phyloP scores from a whole-genome alignment of 2,113 vertebrate species.

The Crotophaga sulcirostris region DNA sequence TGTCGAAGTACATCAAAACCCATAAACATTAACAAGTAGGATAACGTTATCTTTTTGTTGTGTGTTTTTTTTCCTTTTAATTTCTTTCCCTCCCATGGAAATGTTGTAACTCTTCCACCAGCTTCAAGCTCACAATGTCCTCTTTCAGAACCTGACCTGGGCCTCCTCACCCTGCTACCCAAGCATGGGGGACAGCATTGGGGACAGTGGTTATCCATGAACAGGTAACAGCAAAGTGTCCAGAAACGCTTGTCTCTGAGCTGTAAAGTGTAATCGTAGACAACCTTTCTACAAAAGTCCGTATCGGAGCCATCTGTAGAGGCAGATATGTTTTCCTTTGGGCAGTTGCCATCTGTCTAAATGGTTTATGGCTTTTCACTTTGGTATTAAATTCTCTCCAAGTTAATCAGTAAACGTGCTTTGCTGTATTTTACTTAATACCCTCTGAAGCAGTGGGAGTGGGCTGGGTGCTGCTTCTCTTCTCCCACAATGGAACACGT shows the following conservation, averaged over 20 bases:
- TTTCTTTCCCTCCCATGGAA: neutral
- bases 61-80: neutral
- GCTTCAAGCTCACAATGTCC: neutral
- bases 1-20: neutral
- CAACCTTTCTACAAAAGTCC: neutral
- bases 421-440: neutral
- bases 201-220: neutral
- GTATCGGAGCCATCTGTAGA: neutral
- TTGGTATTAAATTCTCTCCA: neutral
- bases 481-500: rapidly evolving
- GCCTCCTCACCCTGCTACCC: neutral
- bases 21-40: neutral
- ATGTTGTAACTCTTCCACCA: neutral
- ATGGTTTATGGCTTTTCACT: slow-evolving; percentile 18
- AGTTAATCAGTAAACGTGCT: slow-evolving; percentile 15
- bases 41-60: neutral
- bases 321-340: neutral
- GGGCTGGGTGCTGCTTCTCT: neutral
- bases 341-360: neutral
- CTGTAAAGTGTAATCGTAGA: neutral
- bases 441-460: rapidly evolving
- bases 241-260: rapidly evolving
- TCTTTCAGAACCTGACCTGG: neutral
- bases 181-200: rapidly evolving
- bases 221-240: neutral